phyloP scores from a whole-genome alignment of 2,797 vertebrate species.

The Clarias laeviceps region DNA sequence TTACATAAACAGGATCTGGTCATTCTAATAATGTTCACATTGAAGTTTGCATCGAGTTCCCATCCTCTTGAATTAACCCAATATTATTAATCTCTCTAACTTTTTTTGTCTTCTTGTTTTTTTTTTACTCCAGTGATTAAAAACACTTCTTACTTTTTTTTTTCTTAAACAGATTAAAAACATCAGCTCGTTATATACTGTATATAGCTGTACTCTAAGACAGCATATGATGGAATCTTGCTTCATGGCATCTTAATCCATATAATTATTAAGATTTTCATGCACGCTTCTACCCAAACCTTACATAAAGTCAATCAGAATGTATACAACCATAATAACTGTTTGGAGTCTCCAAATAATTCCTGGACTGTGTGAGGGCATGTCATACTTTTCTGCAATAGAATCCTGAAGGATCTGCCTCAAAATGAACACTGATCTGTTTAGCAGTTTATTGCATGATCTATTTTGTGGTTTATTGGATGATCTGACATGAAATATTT shows the following conservation, averaged over 20 bases:
- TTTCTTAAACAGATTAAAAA: neutral
- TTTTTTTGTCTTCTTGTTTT: neutral
- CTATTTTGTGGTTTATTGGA: conserved; percentile 35
- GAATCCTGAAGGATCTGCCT: conserved; percentile 9
- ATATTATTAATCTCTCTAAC: neutral
- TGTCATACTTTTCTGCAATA: neutral
- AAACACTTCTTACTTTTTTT: neutral
- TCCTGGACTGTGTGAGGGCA: conserved; percentile 11
- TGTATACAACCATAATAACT: neutral
- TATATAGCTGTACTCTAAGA: neutral
- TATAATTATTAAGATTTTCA: neutral
- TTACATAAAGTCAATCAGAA: conserved; percentile 3
- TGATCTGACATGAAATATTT: conserved; percentile 33
- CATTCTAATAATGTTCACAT: neutral
- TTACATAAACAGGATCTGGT: neutral
- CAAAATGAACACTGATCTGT: conserved; percentile 24
- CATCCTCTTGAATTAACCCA: neutral
- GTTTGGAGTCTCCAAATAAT: neutral
- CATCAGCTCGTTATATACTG: neutral
- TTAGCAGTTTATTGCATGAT: conserved; percentile 33
- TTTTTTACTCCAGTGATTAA: neutral
- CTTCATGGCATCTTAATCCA: neutral
- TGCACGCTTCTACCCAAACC: neutral
- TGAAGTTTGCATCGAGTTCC: neutral
- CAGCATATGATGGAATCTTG: neutral